Evolutionary conservation across 1,140 invertebrate genomes (phyloP), one percentile per base, ranked within the genome.

Genomic region (Leptopilina boulardi): DNA sequence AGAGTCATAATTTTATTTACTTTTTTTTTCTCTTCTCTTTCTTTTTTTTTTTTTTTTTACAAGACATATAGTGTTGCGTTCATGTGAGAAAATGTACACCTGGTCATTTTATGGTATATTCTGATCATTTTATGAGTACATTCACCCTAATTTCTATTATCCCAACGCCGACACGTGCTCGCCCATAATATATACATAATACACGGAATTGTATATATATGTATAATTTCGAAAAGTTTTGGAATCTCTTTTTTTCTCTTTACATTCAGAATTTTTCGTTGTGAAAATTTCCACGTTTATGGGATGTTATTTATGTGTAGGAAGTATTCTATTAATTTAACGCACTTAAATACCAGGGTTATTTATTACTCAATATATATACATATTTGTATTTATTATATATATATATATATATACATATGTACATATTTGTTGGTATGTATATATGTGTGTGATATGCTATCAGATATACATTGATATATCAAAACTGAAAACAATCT

Each of bases 61-160:
- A n/a, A 66, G 26, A 30, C 23, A 15, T 18, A 21, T n/a, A n/a
- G n/a, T n/a, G n/a, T n/a, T n/a, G n/a, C n/a, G 51, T 21, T 56
- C 18, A 56, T 66, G 56, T 66, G 56, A 66, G 56, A 66, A 66
- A 30, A 66, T 30, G 26, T 30, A 66, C 54, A 23, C 54, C 54
- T 59, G 54, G 21, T 59, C 23, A 56, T 59, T 59, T 59, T 59
- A 59, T 59, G 54, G 54, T 59, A 59, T 59, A 23, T 26, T 59
- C 54, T 21, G 19, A 23, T 13, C 54, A 59, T 59, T 59, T 38
- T 59, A 59, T 23, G 54, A 59, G 54, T 13, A 13, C 54, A 59
- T 59, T 59, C 54, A 59, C 54, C 54, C 54, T 54, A 54, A 54
- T 54, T 44, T 21, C 15, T 47, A n/a, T 47, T 47, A 15, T n/a